These are phyloP conservation scores for Phlogophora meticulosa DNA, from an alignment of 2,888 invertebrate species.

Conservation along the genomic window DNA sequence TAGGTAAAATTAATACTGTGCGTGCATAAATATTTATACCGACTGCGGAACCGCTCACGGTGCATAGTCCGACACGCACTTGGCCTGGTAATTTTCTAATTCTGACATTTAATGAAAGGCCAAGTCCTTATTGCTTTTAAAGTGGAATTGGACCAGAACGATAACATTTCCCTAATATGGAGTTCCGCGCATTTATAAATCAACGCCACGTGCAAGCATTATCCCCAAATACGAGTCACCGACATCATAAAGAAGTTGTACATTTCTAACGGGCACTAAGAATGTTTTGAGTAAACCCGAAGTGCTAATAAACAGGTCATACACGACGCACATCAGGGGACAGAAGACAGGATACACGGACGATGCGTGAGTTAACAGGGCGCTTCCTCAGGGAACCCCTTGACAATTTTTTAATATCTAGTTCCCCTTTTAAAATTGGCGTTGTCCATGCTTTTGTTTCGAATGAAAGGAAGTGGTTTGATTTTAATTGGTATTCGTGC, in stretches of 20 bases:
- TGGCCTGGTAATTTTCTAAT: no score
- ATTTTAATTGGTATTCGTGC: conserved; percentile 41
- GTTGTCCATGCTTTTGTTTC: conserved; percentile 60
- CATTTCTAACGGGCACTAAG: conserved; percentile 67
- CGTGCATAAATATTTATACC: no score
- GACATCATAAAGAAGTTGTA: conserved; percentile 59
- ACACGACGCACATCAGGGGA: conserved; percentile 77
- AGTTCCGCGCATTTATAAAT: conserved; percentile 14
- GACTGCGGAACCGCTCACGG: no score
- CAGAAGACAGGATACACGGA: conserved; percentile 85
- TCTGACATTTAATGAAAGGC: not conserved
- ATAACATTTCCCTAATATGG: conserved; percentile 4
- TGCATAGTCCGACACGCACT: no score
- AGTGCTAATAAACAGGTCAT: conserved; percentile 79
- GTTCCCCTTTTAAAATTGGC: conserved; percentile 75
- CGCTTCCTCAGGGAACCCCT: conserved; percentile 84
- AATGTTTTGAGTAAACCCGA: conserved; percentile 73
- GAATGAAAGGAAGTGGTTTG: conserved; percentile 57
- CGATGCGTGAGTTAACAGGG: conserved; percentile 87
- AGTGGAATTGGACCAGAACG: not conserved
- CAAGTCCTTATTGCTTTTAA: not conserved
- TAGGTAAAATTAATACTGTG: no score
- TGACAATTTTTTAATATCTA: conserved; percentile 73
- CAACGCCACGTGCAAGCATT: conserved; percentile 29
- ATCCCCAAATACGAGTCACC: conserved; percentile 53